Base-by-base conservation (phyloP, 2,113 vertebrate genomes). In the Montifringilla adamsi region DNA sequence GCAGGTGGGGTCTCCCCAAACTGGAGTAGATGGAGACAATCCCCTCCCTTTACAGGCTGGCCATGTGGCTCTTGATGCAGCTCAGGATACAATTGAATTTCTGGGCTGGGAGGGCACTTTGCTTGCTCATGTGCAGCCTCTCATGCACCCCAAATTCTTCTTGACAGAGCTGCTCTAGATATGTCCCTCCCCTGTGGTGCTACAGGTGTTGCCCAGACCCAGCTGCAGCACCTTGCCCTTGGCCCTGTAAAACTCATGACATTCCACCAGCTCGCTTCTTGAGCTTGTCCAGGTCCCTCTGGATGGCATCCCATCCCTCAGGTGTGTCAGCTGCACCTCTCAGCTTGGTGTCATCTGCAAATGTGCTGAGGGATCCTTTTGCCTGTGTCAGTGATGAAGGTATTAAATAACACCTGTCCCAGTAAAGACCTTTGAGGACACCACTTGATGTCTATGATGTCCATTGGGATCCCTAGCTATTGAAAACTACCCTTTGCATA, bases 1-100 rank as follows among this genome's bases (percentile, higher is more conserved):
- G 5, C 14, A 6, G 9, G 4, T 49, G 8, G 15, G 10, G 4
- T 58, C 13, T 49, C 20, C 43, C 4, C 13, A 35, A 10, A 49
- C 4, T 49, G 52, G 6, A 66, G 18, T 0, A n/a, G n/a, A 8
- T 2, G 6, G 19, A 6, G 1, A 49, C 8, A 58, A 30, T 85
- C 19, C 12, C 30, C 59, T 66, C 30, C 35, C 30, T 4, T 76
- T 35, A 10, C 6, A 1, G 0, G 24, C 24, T 41, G 60, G 5
- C 52, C 30, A 13, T 1, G 1, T 23, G 56, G 9, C 15, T 30
- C 13, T 24, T 56, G 70, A 13, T 49, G 60, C 43, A 66, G 82
- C 19, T 59, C 60, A n/a, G 43, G 70, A 30, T 6, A 5, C n/a
- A 39, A 15, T 4, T 85, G 60, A 3, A 2, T 49, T 30, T 41